phyloP scores from a whole-genome alignment of 2,888 invertebrate species.

The Mythimna albipuncta region DNA sequence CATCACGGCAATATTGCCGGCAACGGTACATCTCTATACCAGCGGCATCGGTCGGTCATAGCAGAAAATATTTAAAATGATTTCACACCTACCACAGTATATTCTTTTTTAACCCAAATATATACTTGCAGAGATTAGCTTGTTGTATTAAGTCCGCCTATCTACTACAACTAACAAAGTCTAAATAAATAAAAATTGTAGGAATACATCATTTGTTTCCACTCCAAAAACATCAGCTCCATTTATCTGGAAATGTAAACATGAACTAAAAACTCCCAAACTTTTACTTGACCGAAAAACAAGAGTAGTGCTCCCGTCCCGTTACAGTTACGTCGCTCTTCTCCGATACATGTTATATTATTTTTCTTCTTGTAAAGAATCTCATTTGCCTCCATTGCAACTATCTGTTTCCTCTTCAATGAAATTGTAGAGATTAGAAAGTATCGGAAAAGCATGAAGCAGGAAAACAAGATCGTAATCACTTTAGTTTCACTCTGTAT shows the following conservation, averaged over 20 bases:
- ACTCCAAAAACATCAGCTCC: conserved; percentile 12
- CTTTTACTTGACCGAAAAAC: conserved; percentile 34
- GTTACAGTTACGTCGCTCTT: conserved; percentile 24
- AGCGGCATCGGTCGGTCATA: too few relatives aligned
- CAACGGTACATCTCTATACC: too few relatives aligned
- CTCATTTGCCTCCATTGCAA: conserved; percentile 44
- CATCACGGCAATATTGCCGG: too few relatives aligned
- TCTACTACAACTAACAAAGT: too few relatives aligned
- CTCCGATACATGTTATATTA: conserved; percentile 13
- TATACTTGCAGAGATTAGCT: too few relatives aligned
- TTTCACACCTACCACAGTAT: too few relatives aligned
- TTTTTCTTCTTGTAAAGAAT: conserved; percentile 32
- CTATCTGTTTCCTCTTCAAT: conserved; percentile 35
- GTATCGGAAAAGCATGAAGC: conserved; percentile 47
- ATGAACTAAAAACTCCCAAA: conserved; percentile 29
- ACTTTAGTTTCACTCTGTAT: conserved; percentile 34
- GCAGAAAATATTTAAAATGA: too few relatives aligned
- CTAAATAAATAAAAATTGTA: conserved; percentile 19
- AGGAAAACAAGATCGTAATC: conserved; percentile 29
- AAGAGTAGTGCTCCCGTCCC: conserved; percentile 30
- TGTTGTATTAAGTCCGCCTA: too few relatives aligned
- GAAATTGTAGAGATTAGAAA: conserved; percentile 39
- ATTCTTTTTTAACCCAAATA: too few relatives aligned
- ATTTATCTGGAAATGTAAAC: conserved; percentile 31
- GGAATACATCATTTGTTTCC: conserved; percentile 17